Evolutionary conservation across 2,888 invertebrate species (phyloP).

Genomic region (Argynnis bischoffii): DNA sequence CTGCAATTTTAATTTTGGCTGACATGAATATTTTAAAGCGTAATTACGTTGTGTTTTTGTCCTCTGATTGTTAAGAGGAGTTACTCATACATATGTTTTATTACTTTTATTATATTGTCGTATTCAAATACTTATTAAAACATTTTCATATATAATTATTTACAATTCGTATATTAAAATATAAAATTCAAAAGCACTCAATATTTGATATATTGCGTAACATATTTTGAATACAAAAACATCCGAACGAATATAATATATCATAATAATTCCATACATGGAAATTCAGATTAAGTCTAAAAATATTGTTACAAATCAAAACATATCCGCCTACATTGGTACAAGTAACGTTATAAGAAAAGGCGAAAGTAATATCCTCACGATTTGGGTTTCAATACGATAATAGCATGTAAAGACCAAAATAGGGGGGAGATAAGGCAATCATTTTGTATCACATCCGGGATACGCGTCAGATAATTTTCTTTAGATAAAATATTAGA

Average conservation of each 20-base stretch:
- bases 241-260: background rate
- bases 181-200: too few species aligned
- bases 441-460: conserved; percentile 67
- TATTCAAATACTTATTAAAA: background rate
- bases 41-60: conserved; percentile 38
- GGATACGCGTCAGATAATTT: conserved; percentile 61
- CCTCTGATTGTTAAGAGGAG: conserved; percentile 45
- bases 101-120: background rate
- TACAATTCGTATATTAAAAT: background rate
- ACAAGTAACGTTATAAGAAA: conserved; percentile 29
- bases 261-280: conserved; percentile 3
- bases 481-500: conserved; percentile 47
- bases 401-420: conserved; percentile 66
- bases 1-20: conserved; percentile 67
- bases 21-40: conserved; percentile 58
- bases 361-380: conserved; percentile 40
- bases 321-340: conserved; percentile 34
- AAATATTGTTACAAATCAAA: conserved; percentile 36
- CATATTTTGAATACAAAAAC: background rate
- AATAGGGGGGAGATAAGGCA: conserved; percentile 61
- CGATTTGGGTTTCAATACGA: conserved; percentile 58
- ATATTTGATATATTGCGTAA: background rate
- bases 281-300: conserved; percentile 26
- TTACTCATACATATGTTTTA: conserved; percentile 26
- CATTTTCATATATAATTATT: background rate